phyloP scores from a whole-genome alignment of 2,797 vertebrate genomes.

The Xenops minutus region DNA sequence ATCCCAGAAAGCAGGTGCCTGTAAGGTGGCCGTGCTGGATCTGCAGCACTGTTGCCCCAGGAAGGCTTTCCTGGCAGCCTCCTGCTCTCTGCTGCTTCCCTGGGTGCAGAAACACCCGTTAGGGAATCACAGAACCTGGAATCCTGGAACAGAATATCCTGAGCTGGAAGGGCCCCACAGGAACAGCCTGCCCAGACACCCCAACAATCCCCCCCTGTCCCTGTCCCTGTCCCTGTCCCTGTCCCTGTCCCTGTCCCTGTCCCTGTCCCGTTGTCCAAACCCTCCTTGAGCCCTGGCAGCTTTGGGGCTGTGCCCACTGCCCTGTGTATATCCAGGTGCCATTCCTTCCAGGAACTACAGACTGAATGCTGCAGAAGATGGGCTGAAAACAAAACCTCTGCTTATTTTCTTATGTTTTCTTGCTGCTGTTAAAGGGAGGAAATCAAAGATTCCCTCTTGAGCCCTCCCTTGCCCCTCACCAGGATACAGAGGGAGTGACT shows the following conservation, averaged over 20 bases:
- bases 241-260: too few species aligned
- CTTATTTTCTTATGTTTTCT: not conserved
- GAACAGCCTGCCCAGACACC: not conserved
- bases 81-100: not conserved
- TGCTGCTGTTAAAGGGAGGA: not conserved
- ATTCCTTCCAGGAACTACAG: not conserved
- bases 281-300: not conserved
- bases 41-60: accelerated
- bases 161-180: not conserved
- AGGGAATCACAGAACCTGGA: not conserved
- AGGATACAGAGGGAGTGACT: accelerated
- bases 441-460: not conserved
- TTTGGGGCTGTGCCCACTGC: not conserved
- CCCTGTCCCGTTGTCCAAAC: not conserved
- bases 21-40: accelerated
- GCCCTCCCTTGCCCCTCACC: not conserved
- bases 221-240: too few species aligned
- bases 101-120: not conserved
- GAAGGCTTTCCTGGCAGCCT: not conserved
- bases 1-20: not conserved
- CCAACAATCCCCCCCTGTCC: not conserved
- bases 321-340: not conserved
- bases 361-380: not conserved
- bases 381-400: not conserved
- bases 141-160: not conserved